Conservation (phyloP, 2,888 invertebrate genomes). For the Mesorhabditis belari region DNA sequence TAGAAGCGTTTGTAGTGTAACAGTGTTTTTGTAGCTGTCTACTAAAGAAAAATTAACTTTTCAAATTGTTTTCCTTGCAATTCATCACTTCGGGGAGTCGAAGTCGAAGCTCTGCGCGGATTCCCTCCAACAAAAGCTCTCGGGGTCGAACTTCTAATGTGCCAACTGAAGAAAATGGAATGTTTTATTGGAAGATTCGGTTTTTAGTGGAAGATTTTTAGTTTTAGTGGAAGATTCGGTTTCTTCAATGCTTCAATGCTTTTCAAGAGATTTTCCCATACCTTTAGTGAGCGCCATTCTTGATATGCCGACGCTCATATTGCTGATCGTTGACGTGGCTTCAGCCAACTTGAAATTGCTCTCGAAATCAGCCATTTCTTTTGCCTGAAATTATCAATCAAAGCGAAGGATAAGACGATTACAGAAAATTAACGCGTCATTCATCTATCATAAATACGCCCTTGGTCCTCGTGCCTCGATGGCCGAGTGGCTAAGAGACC, state of each 20-base stretch:
- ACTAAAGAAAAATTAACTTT: not conserved
- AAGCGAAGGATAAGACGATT: no score
- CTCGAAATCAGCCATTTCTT: constrained; percentile 27
- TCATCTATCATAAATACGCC: no score
- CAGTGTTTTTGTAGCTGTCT: no score
- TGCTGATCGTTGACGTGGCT: constrained; percentile 37
- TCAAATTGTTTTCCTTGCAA: not conserved
- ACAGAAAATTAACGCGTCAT: no score
- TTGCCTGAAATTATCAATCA: constrained; percentile 9
- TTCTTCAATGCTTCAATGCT: not conserved
- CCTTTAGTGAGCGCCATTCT: constrained; percentile 20
- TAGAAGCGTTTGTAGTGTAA: no score
- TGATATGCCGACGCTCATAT: constrained; percentile 29
- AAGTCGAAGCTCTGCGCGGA: constrained; percentile 30
- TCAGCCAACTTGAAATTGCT: constrained; percentile 30
- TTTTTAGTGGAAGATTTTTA: no score
- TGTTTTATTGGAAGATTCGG: no score
- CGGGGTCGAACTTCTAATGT: constrained; percentile 19
- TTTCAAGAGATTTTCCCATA: constrained; percentile 3
- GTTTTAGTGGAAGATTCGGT: no score
- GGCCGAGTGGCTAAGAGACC: not conserved
- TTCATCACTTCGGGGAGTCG: constrained; percentile 13
- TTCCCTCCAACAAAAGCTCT: constrained; percentile 38
- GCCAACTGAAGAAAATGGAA: constrained; percentile 14
- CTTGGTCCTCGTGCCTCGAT: no score